Percentiles rank a stretch among this genome's conserved stretches.
phyloP scores from a whole-genome alignment of 2,797 vertebrate genomes.

The Etheostoma perlongum region DNA sequence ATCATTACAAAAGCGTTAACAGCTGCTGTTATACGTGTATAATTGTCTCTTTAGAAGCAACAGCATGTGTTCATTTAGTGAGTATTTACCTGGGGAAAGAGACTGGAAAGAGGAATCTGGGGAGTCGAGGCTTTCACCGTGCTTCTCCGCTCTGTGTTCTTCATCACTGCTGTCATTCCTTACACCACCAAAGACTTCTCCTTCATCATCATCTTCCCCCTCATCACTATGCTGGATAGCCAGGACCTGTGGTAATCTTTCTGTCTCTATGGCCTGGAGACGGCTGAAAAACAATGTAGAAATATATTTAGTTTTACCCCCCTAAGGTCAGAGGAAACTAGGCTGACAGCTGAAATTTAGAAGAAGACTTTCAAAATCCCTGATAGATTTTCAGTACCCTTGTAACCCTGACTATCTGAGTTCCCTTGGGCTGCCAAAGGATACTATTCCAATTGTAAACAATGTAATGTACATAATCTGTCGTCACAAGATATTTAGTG shows the following conservation, averaged over 20 bases:
- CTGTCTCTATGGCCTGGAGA: conserved; percentile 77
- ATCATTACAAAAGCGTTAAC: neutral
- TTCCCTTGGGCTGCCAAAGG: neutral
- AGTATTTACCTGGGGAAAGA: conserved; percentile 72
- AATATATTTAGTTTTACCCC: neutral
- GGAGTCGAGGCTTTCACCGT: conserved; percentile 55
- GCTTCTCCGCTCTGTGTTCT: conserved; percentile 57
- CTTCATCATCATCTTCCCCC: conserved; percentile 50
- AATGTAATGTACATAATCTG: neutral
- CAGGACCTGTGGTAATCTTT: conserved; percentile 76
- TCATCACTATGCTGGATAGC: conserved; percentile 74
- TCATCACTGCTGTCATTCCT: conserved; percentile 59
- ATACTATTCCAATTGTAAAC: neutral
- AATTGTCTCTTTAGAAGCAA: neutral
- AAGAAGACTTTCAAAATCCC: neutral
- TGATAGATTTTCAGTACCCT: neutral
- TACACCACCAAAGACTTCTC: conserved; percentile 53
- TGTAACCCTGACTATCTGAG: neutral
- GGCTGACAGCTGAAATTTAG: neutral
- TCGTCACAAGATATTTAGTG: neutral
- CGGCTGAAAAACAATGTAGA: conserved; percentile 75
- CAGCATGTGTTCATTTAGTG: neutral
- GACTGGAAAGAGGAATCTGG: conserved; percentile 77
- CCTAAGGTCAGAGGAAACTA: neutral
- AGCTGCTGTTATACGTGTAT: neutral